Base-by-base conservation (phyloP, 1,140 invertebrate genomes). In the Caenorhabditis inopinata region DNA sequence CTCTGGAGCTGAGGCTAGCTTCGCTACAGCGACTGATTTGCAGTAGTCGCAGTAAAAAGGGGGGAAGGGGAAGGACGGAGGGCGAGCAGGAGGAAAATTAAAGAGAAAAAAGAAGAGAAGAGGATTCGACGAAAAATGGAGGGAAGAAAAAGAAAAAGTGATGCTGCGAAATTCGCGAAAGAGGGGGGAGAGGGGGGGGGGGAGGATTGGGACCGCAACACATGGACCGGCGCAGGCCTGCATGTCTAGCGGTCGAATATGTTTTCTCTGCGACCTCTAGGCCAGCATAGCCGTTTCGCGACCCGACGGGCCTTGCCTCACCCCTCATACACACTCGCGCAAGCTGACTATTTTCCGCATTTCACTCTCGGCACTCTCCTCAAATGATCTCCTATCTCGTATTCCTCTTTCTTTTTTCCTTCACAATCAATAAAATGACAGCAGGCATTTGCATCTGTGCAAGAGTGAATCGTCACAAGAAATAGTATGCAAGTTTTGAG, bases 341-440 rank as follows among this genome's bases (percentile, higher is more conserved):
- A 18, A 68, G 7, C 32, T 29, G 32, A 68, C 58, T 32, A 29
- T 68, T 32, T 51, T 11, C 21, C 49, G 12, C 49, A 18, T 25
- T 53, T 18, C 9, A 11, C 49, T 14, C 49, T 62, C 27, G 5
- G 27, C 38, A 42, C 38, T 7, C 23, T 58, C 27, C 27, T 32
- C 51, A 58, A 16, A 32, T 21, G 51, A 25, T 75, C 74, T 75
- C 45, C 2, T 32, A 14, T 21, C 38, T 46, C 18, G 27, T 46
- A 23, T 75, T 48, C 47, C 6, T 27, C 35, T 35, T 49, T 74
- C 29, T 74, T 74, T 48, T 47, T 75, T 75, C 45, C 47, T 27
- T 27, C 45, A 75, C 74, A 75, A 75, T 75, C 74, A 51, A 75
- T 75, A 75, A 75, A 51, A 75, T 68, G 58, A 68, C 58, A 68